These are phyloP conservation scores for Caradrina kadenii DNA, from an alignment of 2,888 invertebrate genomes.

Conservation along the genomic window DNA sequence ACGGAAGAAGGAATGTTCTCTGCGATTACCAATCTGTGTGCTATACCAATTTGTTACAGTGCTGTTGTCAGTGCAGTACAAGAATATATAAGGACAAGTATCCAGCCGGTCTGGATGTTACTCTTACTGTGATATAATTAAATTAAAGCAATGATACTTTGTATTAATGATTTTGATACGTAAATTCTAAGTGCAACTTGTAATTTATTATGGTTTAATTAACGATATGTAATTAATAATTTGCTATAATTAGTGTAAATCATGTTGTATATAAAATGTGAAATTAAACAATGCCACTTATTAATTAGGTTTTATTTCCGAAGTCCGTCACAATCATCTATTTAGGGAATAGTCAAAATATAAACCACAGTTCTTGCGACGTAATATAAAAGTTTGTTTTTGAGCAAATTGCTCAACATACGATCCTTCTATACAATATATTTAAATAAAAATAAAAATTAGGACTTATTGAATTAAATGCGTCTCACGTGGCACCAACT, in stretches of 20 bases:
- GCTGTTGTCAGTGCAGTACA: conserved; percentile 15
- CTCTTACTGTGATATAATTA: conserved; percentile 75
- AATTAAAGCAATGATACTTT: conserved; percentile 61
- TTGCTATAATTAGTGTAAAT: conserved; percentile 48
- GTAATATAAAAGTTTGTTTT: conserved; percentile 26
- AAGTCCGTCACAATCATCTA: conserved; percentile 23
- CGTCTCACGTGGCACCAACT: too few species aligned
- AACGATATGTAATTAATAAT: conserved; percentile 46
- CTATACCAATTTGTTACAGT: not conserved
- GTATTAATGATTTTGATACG: conserved; percentile 56
- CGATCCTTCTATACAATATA: not conserved
- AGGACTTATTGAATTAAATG: too few species aligned
- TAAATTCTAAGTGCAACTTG: conserved; percentile 51
- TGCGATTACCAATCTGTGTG: not conserved
- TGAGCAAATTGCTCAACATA: not conserved
- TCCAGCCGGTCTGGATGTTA: conserved; percentile 56
- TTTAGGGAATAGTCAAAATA: conserved; percentile 27
- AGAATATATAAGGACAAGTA: conserved; percentile 10
- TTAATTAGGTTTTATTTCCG: conserved; percentile 45
- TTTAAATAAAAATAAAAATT: too few species aligned
- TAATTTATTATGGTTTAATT: conserved; percentile 48
- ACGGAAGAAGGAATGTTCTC: not conserved
- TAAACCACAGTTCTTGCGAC: conserved; percentile 8
- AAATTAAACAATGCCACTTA: conserved; percentile 57
- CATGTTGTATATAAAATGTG: conserved; percentile 60